Evolutionary conservation across 2,888 invertebrate genomes (phyloP), one percentile per base, ranked within the genome.

Genomic region (Andricus quercusramuli): DNA sequence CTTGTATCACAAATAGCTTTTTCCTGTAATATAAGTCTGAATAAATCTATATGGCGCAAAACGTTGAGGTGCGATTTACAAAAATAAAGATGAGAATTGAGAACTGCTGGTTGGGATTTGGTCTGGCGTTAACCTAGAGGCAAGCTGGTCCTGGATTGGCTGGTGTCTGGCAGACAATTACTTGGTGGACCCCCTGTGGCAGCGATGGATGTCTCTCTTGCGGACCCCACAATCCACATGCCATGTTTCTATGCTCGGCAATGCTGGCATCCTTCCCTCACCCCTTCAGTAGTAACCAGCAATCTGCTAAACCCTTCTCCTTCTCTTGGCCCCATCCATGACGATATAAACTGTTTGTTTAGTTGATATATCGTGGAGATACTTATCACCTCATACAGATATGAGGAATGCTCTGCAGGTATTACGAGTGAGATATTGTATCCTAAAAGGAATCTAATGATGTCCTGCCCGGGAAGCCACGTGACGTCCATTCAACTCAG

Each of bases 161-260:
- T 87, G 88, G 87, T 90, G 89, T 89, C 89, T 89, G 90, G 90
- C 91, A 90, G 91, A 91, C 91, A 91, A 91, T 91, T 91, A 91
- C 90, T 91, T 87, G 83, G 85, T 86, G 89, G 91, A 91, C 91
- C 91, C 91, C 91, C 91, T 88, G 91, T 88, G 90, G 91, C 89
- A 89, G 88, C 90, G 90, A 91, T 91, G 90, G 90, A 91, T 91
- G 90, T 91, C 91, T 91, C 90, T 91, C 90, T 91, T 88, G 88
- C 86, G 83, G 85, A 84, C 79, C 82, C 85, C 84, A 85, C 86
- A 76, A 59, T 82, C 81, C 88, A 88, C 89, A 87, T 86, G 83
- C 87, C 86, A 80, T 81, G 87, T 84, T 87, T 77, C 82, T 81
- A 70, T 81, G 82, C 79, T 82, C 74, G 56, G 66, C 67, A 80